A percentile compares a stretch with the other conserved stretches of the same genome.
Evolutionary conservation across 2,113 vertebrate genomes (phyloP).

Genomic region (Fregetta grallaria): DNA sequence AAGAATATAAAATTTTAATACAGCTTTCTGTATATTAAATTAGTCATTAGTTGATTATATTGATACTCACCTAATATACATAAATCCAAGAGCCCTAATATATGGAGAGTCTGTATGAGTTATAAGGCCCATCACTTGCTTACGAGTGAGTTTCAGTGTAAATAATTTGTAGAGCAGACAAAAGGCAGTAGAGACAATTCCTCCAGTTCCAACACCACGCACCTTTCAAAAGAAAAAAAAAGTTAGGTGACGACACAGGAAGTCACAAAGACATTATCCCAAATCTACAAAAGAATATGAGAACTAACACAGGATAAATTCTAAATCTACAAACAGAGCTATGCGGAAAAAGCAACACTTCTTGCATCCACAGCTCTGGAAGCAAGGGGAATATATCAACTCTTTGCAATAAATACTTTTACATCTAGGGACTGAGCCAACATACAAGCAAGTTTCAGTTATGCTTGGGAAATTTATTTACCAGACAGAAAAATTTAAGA

Average conservation of each 20-base stretch:
- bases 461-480: not conserved
- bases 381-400: not conserved
- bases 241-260: not conserved
- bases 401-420: not conserved
- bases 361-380: not conserved
- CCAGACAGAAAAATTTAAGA: constrained; percentile 76
- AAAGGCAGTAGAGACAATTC: constrained; percentile 97
- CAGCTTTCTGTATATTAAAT: not conserved
- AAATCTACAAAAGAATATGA: not conserved
- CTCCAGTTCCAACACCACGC: constrained; percentile 96
- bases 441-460: not conserved
- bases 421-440: not conserved
- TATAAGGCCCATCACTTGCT: constrained; percentile 99
- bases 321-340: not conserved
- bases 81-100: constrained; percentile 98
- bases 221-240: constrained; percentile 77
- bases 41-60: not conserved
- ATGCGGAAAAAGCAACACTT: not conserved
- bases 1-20: not conserved
- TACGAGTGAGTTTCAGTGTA: constrained; percentile 96
- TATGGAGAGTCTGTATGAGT: constrained; percentile 98
- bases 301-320: not conserved
- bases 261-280: not conserved
- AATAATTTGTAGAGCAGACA: constrained; percentile 98
- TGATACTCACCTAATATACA: constrained; percentile 93